Evolutionary conservation across 2,888 invertebrate genomes (phyloP).

Genomic region (Antheraea yamamai): DNA sequence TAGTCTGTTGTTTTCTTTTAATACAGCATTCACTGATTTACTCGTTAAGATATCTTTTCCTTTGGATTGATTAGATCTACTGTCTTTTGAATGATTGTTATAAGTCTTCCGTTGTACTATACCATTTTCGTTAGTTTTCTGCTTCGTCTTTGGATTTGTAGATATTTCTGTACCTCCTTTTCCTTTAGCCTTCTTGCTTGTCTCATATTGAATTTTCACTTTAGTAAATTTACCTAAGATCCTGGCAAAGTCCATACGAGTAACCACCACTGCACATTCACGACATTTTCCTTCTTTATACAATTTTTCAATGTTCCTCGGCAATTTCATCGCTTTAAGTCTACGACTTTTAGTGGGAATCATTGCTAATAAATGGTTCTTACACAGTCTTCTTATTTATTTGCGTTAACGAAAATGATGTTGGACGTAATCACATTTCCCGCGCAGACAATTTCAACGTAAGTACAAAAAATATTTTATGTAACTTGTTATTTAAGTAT

Average conservation of each 20-base stretch:
- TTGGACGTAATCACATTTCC: conserved; percentile 73
- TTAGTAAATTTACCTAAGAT: conserved; percentile 77
- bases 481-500: conserved; percentile 18
- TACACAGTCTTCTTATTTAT: conserved; percentile 7
- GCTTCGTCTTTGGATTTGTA: conserved; percentile 51
- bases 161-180: conserved; percentile 46
- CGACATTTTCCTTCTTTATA: conserved; percentile 74
- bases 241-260: conserved; percentile 77
- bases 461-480: conserved; percentile 28
- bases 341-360: conserved; percentile 56
- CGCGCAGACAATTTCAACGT: conserved; percentile 61
- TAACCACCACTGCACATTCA: conserved; percentile 71
- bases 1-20: conserved; percentile 69
- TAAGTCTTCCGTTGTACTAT: conserved; percentile 65
- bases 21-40: conserved; percentile 49
- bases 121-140: conserved; percentile 77
- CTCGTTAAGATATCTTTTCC: conserved; percentile 34
- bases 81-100: conserved; percentile 54
- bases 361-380: conserved; percentile 42
- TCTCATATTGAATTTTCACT: conserved; percentile 77
- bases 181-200: conserved; percentile 54
- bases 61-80: conserved; percentile 47
- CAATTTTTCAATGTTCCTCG: conserved; percentile 65
- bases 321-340: conserved; percentile 54
- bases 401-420: conserved; percentile 41